Conservation (phyloP, 2,113 vertebrate genomes). For the Amphiprion ocellaris region DNA sequence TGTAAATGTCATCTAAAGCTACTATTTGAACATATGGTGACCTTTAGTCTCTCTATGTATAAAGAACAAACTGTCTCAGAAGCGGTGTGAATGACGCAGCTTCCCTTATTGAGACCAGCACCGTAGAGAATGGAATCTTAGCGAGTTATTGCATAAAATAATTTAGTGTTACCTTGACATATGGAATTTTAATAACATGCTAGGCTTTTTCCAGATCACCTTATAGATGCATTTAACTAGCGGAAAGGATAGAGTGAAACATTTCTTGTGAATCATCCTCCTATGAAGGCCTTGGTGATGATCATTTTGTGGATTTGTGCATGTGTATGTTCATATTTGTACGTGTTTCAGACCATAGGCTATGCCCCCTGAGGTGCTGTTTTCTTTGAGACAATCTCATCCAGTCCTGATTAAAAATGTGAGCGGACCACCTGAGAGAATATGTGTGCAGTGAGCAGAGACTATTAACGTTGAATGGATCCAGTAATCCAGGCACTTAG, state of each 20-base stretch:
- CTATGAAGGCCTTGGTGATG: background rate
- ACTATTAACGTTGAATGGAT: slow-evolving; percentile 60
- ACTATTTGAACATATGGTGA: slow-evolving; percentile 33
- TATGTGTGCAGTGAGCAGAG: slow-evolving; percentile 24
- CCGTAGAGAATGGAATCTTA: background rate
- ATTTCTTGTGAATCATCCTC: background rate
- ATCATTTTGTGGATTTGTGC: background rate
- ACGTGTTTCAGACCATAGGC: slow-evolving; percentile 13
- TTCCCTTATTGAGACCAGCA: background rate
- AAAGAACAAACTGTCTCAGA: slow-evolving; percentile 24
- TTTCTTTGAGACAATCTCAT: slow-evolving; percentile 48
- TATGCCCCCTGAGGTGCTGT: background rate
- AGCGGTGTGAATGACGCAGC: slow-evolving; percentile 13
- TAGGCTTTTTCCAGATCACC: background rate
- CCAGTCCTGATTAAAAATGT: slow-evolving; percentile 50
- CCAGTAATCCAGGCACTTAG: slow-evolving; percentile 61
- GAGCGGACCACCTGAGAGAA: slow-evolving; percentile 17
- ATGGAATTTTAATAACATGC: background rate
- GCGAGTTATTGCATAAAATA: slow-evolving; percentile 14
- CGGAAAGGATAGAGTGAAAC: slow-evolving; percentile 1
- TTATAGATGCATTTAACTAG: slow-evolving; percentile 2
- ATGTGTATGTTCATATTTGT: slow-evolving; percentile 12
- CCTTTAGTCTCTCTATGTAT: slow-evolving; percentile 27
- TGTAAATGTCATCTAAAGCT: slow-evolving; percentile 50
- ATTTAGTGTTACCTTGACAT: slow-evolving; percentile 3